phyloP scores from a whole-genome alignment of 2,797 vertebrate species.

The Adrianichthys oophorus region DNA sequence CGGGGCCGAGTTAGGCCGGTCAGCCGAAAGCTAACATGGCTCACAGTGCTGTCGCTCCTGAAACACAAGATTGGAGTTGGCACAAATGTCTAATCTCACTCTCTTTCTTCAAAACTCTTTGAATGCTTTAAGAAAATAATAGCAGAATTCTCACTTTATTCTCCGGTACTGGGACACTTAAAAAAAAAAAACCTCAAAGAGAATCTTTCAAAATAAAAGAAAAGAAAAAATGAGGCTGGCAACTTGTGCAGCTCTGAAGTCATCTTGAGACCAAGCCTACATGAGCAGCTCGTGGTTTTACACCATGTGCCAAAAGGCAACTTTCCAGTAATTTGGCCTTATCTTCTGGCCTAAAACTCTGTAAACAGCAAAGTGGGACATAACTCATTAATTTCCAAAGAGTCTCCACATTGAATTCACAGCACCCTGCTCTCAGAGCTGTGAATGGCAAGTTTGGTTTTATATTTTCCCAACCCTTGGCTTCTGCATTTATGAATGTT shows the following conservation, averaged over 20 bases:
- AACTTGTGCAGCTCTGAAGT: conserved; percentile 40
- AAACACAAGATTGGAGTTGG: conserved; percentile 18
- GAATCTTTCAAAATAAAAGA: conserved; percentile 14
- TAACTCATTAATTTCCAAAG: conserved; percentile 52
- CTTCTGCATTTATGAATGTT: conserved; percentile 12
- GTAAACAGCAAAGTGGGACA: conserved; percentile 29
- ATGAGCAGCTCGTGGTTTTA: conserved; percentile 48
- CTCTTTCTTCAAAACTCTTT: conserved; percentile 15
- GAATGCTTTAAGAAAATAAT: conserved; percentile 32
- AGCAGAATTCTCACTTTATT: conserved; percentile 50
- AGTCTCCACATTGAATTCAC: conserved; percentile 34
- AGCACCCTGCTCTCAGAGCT: conserved; percentile 26
- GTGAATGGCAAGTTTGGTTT: conserved; percentile 38
- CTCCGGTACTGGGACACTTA: conserved; percentile 38
- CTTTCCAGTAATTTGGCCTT: conserved; percentile 37
- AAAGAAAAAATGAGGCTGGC: conserved; percentile 32
- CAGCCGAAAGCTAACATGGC: conserved; percentile 54
- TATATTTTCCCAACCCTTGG: conserved; percentile 34
- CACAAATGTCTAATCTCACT: conserved; percentile 13
- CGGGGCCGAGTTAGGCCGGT: conserved; percentile 30
- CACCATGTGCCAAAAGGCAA: conserved; percentile 38
- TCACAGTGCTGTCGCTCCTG: conserved; percentile 33
- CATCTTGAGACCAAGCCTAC: conserved; percentile 45
- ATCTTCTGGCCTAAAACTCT: conserved; percentile 34
- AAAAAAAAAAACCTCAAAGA: conserved; percentile 37